Conservation (phyloP, 2,888 invertebrate species). For the Apotomis capreana region DNA sequence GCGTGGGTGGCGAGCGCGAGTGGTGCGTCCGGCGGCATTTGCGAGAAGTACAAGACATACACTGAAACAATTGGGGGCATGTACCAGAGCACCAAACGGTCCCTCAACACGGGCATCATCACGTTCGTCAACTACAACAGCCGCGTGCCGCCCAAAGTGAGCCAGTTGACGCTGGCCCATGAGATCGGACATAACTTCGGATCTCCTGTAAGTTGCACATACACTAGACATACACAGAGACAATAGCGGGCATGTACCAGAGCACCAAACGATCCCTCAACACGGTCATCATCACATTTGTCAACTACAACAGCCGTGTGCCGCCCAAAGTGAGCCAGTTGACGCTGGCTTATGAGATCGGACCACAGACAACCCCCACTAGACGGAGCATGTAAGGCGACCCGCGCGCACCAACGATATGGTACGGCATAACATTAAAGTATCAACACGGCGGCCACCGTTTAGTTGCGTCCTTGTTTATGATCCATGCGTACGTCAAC, state of each 20-base stretch:
- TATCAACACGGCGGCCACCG: too few relatives aligned
- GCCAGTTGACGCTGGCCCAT: slow-evolving; percentile 98
- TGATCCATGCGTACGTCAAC: too few relatives aligned
- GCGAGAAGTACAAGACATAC: slow-evolving; percentile 98
- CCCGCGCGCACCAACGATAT: too few relatives aligned
- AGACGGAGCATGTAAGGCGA: too few relatives aligned
- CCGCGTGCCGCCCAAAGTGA: slow-evolving; percentile 98
- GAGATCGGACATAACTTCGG: slow-evolving; percentile 99
- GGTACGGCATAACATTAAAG: too few relatives aligned
- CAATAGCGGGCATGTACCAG: slow-evolving; percentile 96
- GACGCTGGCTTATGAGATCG: slow-evolving; percentile 98
- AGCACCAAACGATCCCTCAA: slow-evolving; percentile 97
- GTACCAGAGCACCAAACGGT: slow-evolving; percentile 96
- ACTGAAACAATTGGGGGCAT: slow-evolving; percentile 97
- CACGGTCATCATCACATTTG: slow-evolving; percentile 99
- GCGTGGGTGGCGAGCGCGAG: slow-evolving; percentile 99
- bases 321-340: slow-evolving; percentile 99
- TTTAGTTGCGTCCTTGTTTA: too few relatives aligned
- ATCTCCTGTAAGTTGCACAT: slow-evolving; percentile 89
- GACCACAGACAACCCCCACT: too few relatives aligned
- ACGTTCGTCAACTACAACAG: slow-evolving; percentile 99
- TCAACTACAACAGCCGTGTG: slow-evolving; percentile 98
- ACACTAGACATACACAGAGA: slow-evolving; percentile 85
- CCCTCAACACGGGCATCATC: slow-evolving; percentile 98
- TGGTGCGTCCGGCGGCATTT: slow-evolving; percentile 99